Base-by-base conservation (phyloP, 1,140 invertebrate genomes). In the Bombus difficillimus region DNA sequence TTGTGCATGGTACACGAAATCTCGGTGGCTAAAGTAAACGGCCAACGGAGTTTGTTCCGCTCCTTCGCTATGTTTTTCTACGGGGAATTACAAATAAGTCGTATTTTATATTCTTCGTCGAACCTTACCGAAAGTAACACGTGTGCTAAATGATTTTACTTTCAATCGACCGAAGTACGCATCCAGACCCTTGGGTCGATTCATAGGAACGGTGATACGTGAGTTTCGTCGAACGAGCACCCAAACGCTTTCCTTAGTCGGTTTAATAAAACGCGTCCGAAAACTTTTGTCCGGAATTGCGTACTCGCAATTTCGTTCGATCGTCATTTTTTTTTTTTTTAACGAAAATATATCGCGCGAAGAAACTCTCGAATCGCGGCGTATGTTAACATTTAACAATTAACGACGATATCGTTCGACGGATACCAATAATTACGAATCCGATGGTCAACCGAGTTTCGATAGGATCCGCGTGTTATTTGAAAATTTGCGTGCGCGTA, bases 141-240 rank as follows among this genome's bases (percentile, higher is more conserved):
- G 47, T 53, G 47, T 53, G 5, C 47, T 8, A 22, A 53, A 22
- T 2, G 47, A 22, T 53, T 22, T 53, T 22, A 53, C 18, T 53
- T 53, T 22, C 47, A 0, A 53, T 53, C 47, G 47, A 22, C 18
- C 6, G 0, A 2, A 22, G 5, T 22, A 53, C 18, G 18, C 18
- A 8, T 22, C 5, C 47, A 1, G 18, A 22, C 47, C 47, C 18
- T 53, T 22, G 18, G 47, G 15, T 22, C 18, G 47, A 53, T 53
- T 2, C 1, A n/a, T n/a, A n/a, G n/a, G n/a, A n/a, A n/a, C n/a
- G n/a, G 3, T 1, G 0, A 18, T 53, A 22, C 47, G 47, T 8
- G 47, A 22, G 18, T 53, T 53, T 53, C 18, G 0, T 22, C 5
- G 0, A 22, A 22, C 47, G 8, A 53, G 6, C 0, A 53, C 0